Conservation (phyloP, 2,888 invertebrate genomes). For the Eristalis intricaria region DNA sequence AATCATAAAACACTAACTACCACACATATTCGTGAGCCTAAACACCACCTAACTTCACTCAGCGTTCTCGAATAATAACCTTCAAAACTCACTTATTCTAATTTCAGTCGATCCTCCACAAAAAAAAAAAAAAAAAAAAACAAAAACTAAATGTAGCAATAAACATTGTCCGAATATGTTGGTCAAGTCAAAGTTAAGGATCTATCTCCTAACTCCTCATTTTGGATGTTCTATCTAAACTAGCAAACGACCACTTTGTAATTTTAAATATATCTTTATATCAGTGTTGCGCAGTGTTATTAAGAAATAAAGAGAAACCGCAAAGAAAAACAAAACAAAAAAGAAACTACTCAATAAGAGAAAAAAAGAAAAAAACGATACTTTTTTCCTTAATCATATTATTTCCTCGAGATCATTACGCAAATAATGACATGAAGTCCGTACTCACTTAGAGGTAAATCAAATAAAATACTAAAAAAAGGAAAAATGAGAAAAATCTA, state of each 20-base stretch:
- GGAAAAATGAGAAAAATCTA: slow-evolving; percentile 35
- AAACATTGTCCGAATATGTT: slow-evolving; percentile 47
- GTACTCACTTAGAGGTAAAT: slow-evolving; percentile 43
- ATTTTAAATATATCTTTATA: slow-evolving; percentile 53
- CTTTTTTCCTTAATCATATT: slow-evolving; percentile 20
- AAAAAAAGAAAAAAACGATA: not conserved
- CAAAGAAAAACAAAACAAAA: slow-evolving; percentile 24
- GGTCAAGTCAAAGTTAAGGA: slow-evolving; percentile 37
- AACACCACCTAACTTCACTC: not conserved
- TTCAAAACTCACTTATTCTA: slow-evolving; percentile 11
- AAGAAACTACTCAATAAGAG: slow-evolving; percentile 7
- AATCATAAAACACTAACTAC: slow-evolving; percentile 24
- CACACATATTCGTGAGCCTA: slow-evolving; percentile 7
- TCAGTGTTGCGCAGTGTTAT: slow-evolving; percentile 65
- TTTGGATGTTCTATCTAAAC: slow-evolving; percentile 62
- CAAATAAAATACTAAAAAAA: slow-evolving; percentile 47
- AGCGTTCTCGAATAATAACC: not conserved
- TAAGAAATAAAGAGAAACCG: slow-evolving; percentile 51
- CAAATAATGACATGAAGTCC: slow-evolving; percentile 50
- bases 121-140: not conserved
- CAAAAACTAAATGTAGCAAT: slow-evolving; percentile 51
- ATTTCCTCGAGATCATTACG: slow-evolving; percentile 43
- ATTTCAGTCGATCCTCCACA: slow-evolving; percentile 56
- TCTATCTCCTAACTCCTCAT: slow-evolving; percentile 59
- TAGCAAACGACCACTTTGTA: slow-evolving; percentile 60